Evolutionary conservation across 1,140 invertebrate species (phyloP), one percentile per base, ranked within the genome.

Genomic region (Drosophila virilis): DNA sequence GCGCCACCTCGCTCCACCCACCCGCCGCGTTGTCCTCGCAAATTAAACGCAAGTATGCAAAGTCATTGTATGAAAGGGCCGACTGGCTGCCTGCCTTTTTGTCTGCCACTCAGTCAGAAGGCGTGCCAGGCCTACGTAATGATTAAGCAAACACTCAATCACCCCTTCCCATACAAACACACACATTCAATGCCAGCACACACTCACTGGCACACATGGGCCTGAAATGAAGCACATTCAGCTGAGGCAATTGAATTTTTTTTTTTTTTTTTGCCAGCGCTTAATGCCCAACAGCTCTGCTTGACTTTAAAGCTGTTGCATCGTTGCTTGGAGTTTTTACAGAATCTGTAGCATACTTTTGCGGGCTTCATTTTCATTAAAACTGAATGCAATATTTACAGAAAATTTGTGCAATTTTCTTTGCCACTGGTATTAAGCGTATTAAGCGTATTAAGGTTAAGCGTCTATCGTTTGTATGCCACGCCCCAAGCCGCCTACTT

Each of bases 31-130:
- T 74, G 74, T 69, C 69, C 60, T 74, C 60, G 74, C 79, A 88
- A 89, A 88, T 89, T 84, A 80, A 89, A 81, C 74, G 80, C 77
- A 89, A 88, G 78, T 84, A 88, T 89, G 84, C 84, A 89, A 84
- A 88, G 80, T 88, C 80, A 88, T 84, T 89, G 74, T 80, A 68
- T 54, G 40, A 35, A 45, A 62, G 66, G 32, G 37, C 3, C 12
- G 57, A 51, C 45, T 43, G 32, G 13, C 33, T 10, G 57, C 40
- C 42, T 42, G 54, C 6, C 17, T 42, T 4, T 12, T 9, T 17
- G 22, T 9, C 40, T 33, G 50, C 2, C 52, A 58, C 46, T 45
- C 54, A 40, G 70, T 40, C 42, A 9, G 32, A 17, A n/a, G 48
- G 48, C 55, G 64, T 50, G 59, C 60, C 42, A 46, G 54, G 78